Conservation (phyloP, 2,888 invertebrate genomes). For the Lepidochrysops patricia region DNA sequence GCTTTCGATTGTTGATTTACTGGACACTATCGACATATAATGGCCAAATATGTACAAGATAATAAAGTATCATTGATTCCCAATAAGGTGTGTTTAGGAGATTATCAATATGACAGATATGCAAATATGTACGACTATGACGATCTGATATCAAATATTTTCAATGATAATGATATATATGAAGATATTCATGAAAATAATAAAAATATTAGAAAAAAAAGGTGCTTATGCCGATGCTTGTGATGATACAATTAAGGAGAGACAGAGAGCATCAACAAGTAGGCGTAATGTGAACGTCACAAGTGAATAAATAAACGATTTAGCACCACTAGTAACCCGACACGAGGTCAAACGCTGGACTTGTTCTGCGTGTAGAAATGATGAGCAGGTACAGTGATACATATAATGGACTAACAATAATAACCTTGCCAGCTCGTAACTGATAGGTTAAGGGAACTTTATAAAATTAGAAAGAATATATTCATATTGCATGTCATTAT, state of each 20-base stretch:
- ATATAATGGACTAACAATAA: conserved; percentile 19
- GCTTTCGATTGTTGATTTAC: background rate
- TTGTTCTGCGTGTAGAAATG: conserved; percentile 47
- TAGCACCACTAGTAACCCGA: conserved; percentile 49
- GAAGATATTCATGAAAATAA: background rate
- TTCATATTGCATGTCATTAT: too few relatives aligned
- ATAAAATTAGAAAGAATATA: too few relatives aligned
- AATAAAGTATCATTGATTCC: background rate
- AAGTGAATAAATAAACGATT: conserved; percentile 61
- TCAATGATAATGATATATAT: background rate
- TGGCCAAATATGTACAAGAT: background rate
- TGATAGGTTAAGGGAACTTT: too few relatives aligned
- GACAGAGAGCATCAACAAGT: conserved; percentile 28
- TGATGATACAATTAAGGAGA: conserved; percentile 13
- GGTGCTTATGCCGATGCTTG: background rate
- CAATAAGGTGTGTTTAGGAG: background rate
- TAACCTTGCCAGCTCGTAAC: background rate
- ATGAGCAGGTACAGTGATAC: conserved; percentile 39
- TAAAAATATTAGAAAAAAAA: background rate
- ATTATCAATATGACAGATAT: background rate
- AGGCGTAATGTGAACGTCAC: conserved; percentile 53
- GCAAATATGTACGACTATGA: background rate
- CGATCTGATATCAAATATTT: background rate
- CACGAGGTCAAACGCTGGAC: conserved; percentile 38
- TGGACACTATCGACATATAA: background rate